phyloP scores from a whole-genome alignment of 2,113 vertebrate genomes.

The Esox niger region DNA sequence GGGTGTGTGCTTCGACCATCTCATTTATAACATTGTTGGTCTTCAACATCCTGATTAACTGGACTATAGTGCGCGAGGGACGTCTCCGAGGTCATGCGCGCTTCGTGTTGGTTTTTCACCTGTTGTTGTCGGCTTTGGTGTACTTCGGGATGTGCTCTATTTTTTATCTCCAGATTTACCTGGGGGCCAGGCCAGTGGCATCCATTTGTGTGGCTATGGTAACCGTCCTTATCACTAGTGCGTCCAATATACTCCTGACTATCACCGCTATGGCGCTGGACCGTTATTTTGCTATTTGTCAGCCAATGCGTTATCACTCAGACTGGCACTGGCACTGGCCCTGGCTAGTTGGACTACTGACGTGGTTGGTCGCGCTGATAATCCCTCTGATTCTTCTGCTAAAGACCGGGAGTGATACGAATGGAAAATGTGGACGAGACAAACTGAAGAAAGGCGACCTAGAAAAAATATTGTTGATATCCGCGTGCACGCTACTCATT shows the following conservation, averaged over 20 bases:
- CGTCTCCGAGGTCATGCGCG: conserved; percentile 65
- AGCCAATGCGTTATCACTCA: conserved; percentile 66
- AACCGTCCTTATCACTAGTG: conserved; percentile 64
- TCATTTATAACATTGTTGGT: conserved; percentile 68
- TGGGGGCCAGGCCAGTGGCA: not conserved
- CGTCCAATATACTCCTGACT: conserved; percentile 72
- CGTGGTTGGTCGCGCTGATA: conserved; percentile 62
- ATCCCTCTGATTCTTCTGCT: conserved; percentile 60
- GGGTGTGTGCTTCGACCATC: conserved; percentile 63
- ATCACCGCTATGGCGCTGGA: conserved; percentile 76
- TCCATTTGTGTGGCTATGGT: conserved; percentile 54
- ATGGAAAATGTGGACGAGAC: conserved; percentile 36
- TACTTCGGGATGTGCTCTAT: conserved; percentile 64
- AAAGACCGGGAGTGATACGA: fast-evolving
- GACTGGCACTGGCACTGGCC: conserved; percentile 54
- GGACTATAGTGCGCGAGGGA: conserved; percentile 64
- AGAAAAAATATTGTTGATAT: conserved; percentile 65
- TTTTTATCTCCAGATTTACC: conserved; percentile 69
- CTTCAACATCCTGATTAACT: conserved; percentile 75
- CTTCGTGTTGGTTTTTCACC: conserved; percentile 73
- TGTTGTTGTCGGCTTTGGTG: conserved; percentile 67
- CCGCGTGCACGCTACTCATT: conserved; percentile 61
- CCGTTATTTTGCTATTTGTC: conserved; percentile 71
- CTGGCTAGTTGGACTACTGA: conserved; percentile 63
- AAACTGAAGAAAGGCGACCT: conserved; percentile 46